Percentiles rank a stretch among this genome's conserved stretches.
Evolutionary conservation across 2,113 vertebrate genomes (phyloP).

Genomic region (Gracilinanus agilis): DNA sequence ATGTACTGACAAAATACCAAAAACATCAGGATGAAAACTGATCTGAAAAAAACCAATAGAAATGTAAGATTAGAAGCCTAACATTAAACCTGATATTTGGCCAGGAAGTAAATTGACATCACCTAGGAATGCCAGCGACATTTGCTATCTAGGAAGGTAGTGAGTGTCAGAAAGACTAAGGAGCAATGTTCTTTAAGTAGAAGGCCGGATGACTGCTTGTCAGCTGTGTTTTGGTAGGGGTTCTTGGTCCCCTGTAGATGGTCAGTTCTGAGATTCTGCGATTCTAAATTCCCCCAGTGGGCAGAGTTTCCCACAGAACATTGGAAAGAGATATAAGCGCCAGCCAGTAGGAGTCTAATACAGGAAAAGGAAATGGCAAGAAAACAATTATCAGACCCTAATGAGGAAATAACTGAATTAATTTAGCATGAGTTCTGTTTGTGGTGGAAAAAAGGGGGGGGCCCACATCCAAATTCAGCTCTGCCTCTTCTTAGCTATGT

Average conservation of each 20-base stretch:
- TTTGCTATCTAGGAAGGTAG: background rate
- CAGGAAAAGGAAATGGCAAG: background rate
- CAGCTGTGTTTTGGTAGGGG: background rate
- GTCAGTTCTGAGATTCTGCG: background rate
- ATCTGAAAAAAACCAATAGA: background rate
- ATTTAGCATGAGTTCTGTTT: background rate
- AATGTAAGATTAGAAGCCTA: background rate
- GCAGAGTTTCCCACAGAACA: background rate
- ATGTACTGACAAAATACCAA: slow-evolving; percentile 47
- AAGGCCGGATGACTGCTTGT: background rate
- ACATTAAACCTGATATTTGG: background rate
- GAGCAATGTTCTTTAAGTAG: background rate
- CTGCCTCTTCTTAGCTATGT: background rate
- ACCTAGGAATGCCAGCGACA: background rate
- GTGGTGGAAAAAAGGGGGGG: background rate
- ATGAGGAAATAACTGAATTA: background rate
- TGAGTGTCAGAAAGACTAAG: background rate
- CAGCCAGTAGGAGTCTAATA: background rate
- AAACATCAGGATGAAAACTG: slow-evolving; percentile 48
- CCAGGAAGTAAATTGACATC: background rate
- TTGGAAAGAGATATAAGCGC: background rate
- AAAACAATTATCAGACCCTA: background rate
- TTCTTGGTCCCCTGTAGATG: background rate
- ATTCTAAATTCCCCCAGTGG: background rate
- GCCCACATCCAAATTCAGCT: background rate